phyloP scores from a whole-genome alignment of 2,113 vertebrate genomes.

The Phalacrocorax pelagicus region DNA sequence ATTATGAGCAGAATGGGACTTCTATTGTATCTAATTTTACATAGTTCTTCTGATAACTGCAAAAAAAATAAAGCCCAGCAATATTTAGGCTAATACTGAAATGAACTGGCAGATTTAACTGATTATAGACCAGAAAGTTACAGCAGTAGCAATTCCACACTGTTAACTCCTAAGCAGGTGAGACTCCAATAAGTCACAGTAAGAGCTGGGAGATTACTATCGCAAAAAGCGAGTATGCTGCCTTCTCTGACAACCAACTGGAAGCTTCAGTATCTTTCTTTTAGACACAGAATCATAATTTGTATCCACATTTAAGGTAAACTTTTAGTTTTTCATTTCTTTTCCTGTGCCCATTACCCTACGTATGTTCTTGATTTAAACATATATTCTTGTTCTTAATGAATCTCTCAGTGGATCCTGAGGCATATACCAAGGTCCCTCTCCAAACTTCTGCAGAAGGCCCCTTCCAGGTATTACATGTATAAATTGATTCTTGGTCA shows the following conservation, averaged over 20 bases:
- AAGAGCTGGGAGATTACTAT: neutral
- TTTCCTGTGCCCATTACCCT: neutral
- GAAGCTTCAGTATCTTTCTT: constrained; percentile 9
- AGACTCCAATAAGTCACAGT: constrained; percentile 19
- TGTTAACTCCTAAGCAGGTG: constrained; percentile 37
- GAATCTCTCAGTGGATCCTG: neutral
- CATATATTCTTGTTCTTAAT: neutral
- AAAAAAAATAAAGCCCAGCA: constrained; percentile 50
- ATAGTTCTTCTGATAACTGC: neutral
- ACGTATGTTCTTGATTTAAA: neutral
- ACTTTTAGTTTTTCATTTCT: neutral
- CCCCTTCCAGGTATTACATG: neutral
- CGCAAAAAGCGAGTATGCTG: neutral
- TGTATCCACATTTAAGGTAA: neutral
- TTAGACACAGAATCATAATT: constrained; percentile 8
- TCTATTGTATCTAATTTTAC: constrained; percentile 4
- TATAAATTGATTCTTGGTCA: neutral
- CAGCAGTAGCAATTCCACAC: neutral
- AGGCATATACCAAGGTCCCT: neutral
- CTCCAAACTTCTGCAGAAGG: neutral
- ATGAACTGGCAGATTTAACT: constrained; percentile 22
- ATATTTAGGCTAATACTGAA: constrained; percentile 53
- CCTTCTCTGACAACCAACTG: neutral
- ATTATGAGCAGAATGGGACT: constrained; percentile 17
- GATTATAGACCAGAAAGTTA: neutral